A percentile compares a stretch with the other conserved stretches of the same genome.
phyloP scores from a whole-genome alignment of 2,113 vertebrate species.

The Alligator mississippiensis region DNA sequence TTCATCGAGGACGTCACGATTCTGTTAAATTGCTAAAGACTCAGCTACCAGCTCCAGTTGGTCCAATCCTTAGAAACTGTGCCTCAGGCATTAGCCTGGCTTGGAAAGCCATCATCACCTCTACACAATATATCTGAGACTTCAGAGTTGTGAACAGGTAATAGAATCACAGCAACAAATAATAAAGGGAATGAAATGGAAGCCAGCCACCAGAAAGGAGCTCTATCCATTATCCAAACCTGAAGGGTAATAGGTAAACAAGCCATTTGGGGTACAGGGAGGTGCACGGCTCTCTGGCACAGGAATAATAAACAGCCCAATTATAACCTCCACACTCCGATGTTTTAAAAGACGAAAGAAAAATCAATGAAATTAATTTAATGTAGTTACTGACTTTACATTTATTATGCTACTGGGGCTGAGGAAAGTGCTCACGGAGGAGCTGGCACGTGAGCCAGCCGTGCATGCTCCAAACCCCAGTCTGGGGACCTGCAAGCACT shows the following conservation, averaged over 20 bases:
- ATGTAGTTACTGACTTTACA: constrained; percentile 18
- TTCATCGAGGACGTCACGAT: background rate
- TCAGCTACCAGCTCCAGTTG: background rate
- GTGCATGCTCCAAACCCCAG: background rate
- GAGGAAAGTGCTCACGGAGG: background rate
- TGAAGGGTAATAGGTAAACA: constrained; percentile 80
- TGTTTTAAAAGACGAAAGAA: constrained; percentile 37
- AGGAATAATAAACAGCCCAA: constrained; percentile 76
- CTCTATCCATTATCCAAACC: constrained; percentile 69
- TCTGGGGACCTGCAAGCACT: background rate
- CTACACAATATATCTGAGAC: constrained; percentile 45
- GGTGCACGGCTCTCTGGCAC: background rate
- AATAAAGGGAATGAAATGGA: constrained; percentile 76
- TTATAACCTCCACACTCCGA: constrained; percentile 68
- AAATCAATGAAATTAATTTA: constrained; percentile 70
- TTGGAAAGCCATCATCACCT: constrained; percentile 72
- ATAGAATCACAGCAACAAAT: constrained; percentile 75
- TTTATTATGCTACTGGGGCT: background rate
- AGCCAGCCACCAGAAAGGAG: constrained; percentile 63
- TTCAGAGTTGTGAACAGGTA: constrained; percentile 69
- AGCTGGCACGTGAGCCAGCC: background rate
- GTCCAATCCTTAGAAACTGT: background rate
- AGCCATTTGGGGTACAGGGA: constrained; percentile 11
- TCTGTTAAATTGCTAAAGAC: constrained; percentile 16
- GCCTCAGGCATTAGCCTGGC: constrained; percentile 62